Evolutionary conservation across 2,797 vertebrate species (phyloP).

Genomic region (Hoplostethus atlanticus): DNA sequence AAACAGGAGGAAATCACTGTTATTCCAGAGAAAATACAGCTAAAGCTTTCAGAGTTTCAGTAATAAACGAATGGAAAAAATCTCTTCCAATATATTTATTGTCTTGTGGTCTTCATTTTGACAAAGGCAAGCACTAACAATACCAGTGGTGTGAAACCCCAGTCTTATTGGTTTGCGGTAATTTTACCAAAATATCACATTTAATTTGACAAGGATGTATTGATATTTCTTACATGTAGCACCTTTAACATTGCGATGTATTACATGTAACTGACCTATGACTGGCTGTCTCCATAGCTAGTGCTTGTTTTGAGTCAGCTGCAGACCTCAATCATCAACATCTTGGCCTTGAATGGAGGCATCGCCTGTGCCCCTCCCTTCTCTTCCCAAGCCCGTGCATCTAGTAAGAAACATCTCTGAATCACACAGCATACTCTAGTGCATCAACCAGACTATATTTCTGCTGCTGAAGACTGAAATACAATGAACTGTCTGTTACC

Average conservation of each 20-base stretch:
- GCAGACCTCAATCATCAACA: constrained; percentile 89
- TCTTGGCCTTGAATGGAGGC: constrained; percentile 82
- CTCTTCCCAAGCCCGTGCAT: constrained; percentile 86
- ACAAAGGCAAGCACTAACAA: no score
- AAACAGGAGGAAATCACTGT: no score
- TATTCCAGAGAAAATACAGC: no score
- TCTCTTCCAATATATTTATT: no score
- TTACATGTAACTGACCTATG: not conserved
- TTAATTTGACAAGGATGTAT: not conserved
- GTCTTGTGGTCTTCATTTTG: not conserved
- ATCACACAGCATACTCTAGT: not conserved
- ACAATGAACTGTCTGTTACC: not conserved
- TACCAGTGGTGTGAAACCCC: no score
- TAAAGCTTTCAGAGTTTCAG: no score
- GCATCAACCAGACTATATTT: no score
- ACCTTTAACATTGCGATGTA: not conserved
- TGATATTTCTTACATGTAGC: constrained; percentile 1
- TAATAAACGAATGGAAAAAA: no score
- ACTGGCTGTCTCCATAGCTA: constrained; percentile 77
- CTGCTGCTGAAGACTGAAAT: not conserved
- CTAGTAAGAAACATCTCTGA: constrained; percentile 81
- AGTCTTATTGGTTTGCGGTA: no score
- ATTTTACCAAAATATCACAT: not conserved
- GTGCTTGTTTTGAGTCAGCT: constrained; percentile 89
- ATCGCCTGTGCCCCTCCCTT: constrained; percentile 90